Conservation (phyloP, 2,888 invertebrate genomes). For the Orthosia cruda region DNA sequence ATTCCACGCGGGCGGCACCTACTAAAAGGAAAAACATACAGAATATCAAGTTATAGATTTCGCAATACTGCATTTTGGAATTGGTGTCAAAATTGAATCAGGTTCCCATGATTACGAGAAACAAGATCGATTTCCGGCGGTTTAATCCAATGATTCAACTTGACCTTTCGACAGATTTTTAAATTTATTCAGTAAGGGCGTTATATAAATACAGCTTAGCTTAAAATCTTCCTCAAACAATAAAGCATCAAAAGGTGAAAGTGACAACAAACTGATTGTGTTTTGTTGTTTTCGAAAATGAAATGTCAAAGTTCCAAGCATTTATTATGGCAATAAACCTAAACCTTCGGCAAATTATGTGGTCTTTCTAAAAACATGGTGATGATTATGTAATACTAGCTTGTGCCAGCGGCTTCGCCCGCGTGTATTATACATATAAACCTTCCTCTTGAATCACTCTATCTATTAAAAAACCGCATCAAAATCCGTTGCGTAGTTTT, state of each 20-base stretch:
- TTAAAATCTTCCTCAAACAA: conserved; percentile 36
- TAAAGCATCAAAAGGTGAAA: conserved; percentile 48
- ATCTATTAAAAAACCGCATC: no score
- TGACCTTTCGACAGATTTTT: conserved; percentile 15
- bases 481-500: no score
- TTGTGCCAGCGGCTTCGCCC: no score
- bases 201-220: conserved; percentile 28
- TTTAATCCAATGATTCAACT: conserved; percentile 19
- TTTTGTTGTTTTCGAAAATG: conserved; percentile 42
- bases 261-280: conserved; percentile 52
- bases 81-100: not conserved
- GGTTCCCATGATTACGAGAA: conserved; percentile 38
- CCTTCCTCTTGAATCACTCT: no score
- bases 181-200: conserved; percentile 24
- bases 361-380: conserved; percentile 19
- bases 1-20: no score
- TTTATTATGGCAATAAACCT: conserved; percentile 38
- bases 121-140: conserved; percentile 29
- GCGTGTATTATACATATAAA: no score
- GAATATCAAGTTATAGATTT: conserved; percentile 10
- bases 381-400: conserved; percentile 18
- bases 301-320: conserved; percentile 46
- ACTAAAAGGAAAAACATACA: not conserved
- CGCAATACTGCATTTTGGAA: conserved; percentile 17
- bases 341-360: conserved; percentile 24